Percentiles rank a stretch among this genome's conserved stretches.
These are phyloP conservation scores for Myiotriccus ornatus DNA, from an alignment of 2,797 vertebrate genomes.

Conservation along the genomic window DNA sequence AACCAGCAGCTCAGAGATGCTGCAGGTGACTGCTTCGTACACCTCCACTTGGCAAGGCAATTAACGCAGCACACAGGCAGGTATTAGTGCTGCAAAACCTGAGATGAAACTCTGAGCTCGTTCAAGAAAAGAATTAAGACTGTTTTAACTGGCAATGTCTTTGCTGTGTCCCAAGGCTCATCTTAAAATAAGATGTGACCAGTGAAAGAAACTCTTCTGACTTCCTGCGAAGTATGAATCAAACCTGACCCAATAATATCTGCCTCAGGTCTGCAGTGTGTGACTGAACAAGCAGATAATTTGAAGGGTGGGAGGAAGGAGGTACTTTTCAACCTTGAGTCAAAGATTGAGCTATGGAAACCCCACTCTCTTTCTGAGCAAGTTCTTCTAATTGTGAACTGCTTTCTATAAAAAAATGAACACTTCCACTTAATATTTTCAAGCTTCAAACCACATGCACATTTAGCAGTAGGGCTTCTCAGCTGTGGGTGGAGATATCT, in stretches of 20 bases:
- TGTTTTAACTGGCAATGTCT: background rate
- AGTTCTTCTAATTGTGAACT: background rate
- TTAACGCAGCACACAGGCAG: background rate
- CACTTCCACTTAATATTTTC: background rate
- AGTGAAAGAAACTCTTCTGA: background rate
- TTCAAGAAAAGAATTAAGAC: background rate
- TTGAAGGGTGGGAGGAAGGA: background rate
- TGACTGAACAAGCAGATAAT: background rate
- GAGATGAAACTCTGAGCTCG: background rate
- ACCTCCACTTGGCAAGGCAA: background rate
- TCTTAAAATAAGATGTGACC: background rate
- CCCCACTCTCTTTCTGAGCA: background rate
- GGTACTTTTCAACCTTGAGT: background rate
- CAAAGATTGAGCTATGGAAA: background rate
- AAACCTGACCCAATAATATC: background rate
- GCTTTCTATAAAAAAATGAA: background rate
- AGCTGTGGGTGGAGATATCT: background rate
- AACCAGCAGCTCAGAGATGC: background rate
- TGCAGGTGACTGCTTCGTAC: background rate
- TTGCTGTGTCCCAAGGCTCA: background rate
- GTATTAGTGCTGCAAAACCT: background rate
- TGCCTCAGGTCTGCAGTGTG: background rate
- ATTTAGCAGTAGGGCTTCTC: background rate
- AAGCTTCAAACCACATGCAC: background rate
- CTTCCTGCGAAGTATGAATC: background rate